Evolutionary conservation across 1,140 invertebrate genomes (phyloP), one percentile per base, ranked within the genome.

Genomic region (Copidosoma floridanum): DNA sequence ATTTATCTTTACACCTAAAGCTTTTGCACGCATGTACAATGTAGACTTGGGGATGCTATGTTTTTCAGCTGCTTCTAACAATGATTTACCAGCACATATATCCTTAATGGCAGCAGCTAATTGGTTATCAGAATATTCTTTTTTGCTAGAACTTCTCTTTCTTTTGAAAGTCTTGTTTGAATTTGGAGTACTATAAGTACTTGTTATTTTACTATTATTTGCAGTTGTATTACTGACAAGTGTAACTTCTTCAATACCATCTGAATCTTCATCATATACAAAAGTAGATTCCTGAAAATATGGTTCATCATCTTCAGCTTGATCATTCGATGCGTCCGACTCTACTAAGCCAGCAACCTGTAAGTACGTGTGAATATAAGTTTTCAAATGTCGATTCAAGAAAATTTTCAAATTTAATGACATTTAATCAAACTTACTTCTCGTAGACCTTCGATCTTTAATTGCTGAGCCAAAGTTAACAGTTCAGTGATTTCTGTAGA

Each of bases 401-500:
- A 32, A 8, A 32, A 6, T 8, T 12, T 32, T 12, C 12, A 32
- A 32, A 7, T 32, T 12, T 32, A 6, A 8, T 8, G 6, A 32
- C 29, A 32, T 12, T 16, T 54, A 18, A 23, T 32, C 18, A 43
- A 26, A 66, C 66, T 65, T 66, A 85, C 83, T 60, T 84, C 82
- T 55, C 81, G 78, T 11, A 84, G 67, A 18, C 82, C 82, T 63
- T 75, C 73, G 40, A 85, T 83, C 71, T 81, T 80, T 12, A 85
- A 63, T 1, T 73, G 70, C 56, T 81, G 79, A 21, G 83, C 83
- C 26, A 81, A 77, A 48, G 82, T 81, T 7, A 84, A 65, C 3
- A 85, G 68, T 52, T 70, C 77, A 35, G 67, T 67, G 23, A 84
- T 76, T 63, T 79, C 73, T 32, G 83, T 78, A 20, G 80, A 74